Evolutionary conservation across 2,888 invertebrate genomes (phyloP), one percentile per base, ranked within the genome.

Genomic region (Lapara coniferarum): DNA sequence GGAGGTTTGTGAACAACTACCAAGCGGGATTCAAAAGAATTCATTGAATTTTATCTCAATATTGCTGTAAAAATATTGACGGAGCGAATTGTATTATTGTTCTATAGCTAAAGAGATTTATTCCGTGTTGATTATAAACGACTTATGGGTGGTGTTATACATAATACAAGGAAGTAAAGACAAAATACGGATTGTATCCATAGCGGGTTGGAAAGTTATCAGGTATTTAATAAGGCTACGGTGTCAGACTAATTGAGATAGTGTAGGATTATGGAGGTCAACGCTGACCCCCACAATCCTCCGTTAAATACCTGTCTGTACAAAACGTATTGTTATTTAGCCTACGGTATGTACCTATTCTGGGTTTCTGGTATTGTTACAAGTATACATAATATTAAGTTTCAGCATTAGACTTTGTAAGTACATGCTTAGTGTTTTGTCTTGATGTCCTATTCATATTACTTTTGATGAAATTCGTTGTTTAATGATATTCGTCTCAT

Each of bases 211-310:
- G 63, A 49, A 63, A 49, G 46, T 19, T 63, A 46, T 63, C 63
- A 63, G 46, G 63, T 63, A 49, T 63, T 63, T 63, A 63, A 63
- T 63, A 63, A 63, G 49, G 63, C 19, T 46, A 19, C 63, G 49
- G 19, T 49, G 63, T 49, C 63, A 63, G 63, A 46, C 63, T 63
- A 63, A 63, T 63, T 63, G 63, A 63, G 63, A 63, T 63, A 63
- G 63, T 63, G 49, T 46, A 13, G 63, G 63, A 63, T 63, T 63
- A 63, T 49, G 19, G 13, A 19, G 46, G 46, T 49, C 12, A 46
- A 63, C 16, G 49, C 13, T 49, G 63, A 63, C 63, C 63, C 63
- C 63, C 63, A 46, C 63, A 19, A 63, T 63, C 63, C 63, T 19
- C 49, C 7, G 49, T 46, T 25, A 63, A 63, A 63, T 63, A 63